These are phyloP conservation scores for Portunus trituberculatus DNA, from an alignment of 1,140 invertebrate genomes.

Conservation along the genomic window DNA sequence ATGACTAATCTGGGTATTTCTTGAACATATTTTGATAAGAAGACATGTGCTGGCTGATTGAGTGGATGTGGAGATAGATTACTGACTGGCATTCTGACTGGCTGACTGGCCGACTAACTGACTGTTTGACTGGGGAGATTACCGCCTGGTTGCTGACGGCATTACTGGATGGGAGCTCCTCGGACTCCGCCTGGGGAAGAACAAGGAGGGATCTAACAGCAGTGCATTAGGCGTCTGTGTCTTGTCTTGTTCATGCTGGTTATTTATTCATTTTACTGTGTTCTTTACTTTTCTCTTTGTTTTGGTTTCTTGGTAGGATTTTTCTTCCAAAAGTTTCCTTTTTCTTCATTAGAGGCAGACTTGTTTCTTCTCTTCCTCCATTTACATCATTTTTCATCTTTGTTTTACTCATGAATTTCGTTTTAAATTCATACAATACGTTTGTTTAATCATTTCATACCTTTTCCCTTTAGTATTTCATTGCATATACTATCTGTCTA, in stretches of 20 bases:
- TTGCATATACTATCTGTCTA: too few species aligned
- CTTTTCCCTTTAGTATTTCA: too few species aligned
- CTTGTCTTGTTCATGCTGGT: background rate
- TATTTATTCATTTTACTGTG: background rate
- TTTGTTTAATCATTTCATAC: too few species aligned
- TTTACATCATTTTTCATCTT: too few species aligned
- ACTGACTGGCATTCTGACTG: background rate
- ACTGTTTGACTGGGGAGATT: background rate
- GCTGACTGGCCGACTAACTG: background rate
- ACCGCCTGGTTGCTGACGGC: background rate
- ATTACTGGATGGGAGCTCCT: background rate
- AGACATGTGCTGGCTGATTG: too few species aligned
- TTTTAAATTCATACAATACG: background rate
- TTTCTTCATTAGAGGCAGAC: background rate
- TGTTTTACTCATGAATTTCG: background rate
- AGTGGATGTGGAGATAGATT: too few species aligned
- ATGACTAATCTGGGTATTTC: too few species aligned
- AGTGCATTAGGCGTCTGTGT: background rate
- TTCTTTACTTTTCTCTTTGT: background rate
- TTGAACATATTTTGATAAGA: too few species aligned
- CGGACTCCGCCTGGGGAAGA: background rate
- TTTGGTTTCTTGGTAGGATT: background rate
- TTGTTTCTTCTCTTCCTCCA: background rate
- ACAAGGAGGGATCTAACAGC: background rate
- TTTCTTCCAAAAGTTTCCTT: background rate